phyloP scores from a whole-genome alignment of 2,797 vertebrate genomes.

The Ispidina lecontei region DNA sequence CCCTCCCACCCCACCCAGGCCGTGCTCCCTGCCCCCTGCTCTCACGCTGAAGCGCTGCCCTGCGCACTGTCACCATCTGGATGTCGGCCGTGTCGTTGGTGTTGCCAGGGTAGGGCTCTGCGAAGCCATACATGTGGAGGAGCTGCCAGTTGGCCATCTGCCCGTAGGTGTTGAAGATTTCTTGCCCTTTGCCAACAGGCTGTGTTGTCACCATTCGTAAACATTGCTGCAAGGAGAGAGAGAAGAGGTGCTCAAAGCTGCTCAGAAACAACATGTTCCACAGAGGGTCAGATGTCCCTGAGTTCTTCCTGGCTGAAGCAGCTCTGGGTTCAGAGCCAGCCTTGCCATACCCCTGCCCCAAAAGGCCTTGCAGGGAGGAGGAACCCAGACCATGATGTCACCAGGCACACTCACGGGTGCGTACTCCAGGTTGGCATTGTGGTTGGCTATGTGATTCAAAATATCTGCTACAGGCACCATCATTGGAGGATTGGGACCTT shows the following conservation, averaged over 20 bases:
- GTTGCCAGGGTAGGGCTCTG: conserved; percentile 86
- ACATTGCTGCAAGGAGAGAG: conserved; percentile 78
- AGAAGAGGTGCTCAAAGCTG: not conserved
- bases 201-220: conserved; percentile 89
- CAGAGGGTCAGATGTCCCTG: not conserved
- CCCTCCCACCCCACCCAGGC: not conserved
- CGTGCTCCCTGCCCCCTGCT: not conserved
- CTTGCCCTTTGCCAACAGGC: conserved; percentile 82
- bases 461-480: conserved; percentile 98
- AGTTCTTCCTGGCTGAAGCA: not conserved
- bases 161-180: conserved; percentile 96
- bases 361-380: accelerated
- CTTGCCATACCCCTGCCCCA: not conserved
- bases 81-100: conserved; percentile 89
- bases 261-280: accelerated
- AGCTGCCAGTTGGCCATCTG: conserved; percentile 97
- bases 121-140: conserved; percentile 96
- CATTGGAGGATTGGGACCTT: conserved; percentile 85
- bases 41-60: conserved; percentile 83
- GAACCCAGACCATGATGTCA: not conserved
- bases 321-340: not conserved
- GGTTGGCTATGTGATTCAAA: conserved; percentile 90
- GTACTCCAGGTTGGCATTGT: conserved; percentile 94
- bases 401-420: conserved; percentile 79
- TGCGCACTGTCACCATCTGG: conserved; percentile 82